Percentiles rank a stretch among this genome's conserved stretches.
phyloP scores from a whole-genome alignment of 2,113 vertebrate species.

The Raja brachyura region DNA sequence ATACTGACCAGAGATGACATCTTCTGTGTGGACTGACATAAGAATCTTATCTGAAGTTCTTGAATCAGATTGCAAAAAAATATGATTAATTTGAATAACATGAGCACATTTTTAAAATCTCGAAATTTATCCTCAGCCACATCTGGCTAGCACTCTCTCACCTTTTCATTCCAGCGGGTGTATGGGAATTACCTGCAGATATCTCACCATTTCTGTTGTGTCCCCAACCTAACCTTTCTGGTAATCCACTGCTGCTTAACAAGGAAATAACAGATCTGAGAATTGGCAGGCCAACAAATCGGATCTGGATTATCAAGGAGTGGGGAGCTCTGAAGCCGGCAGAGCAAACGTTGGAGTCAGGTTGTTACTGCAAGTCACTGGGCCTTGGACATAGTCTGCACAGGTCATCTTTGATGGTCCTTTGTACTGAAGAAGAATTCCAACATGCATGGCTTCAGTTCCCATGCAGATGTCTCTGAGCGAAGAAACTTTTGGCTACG shows the following conservation, averaged over 20 bases:
- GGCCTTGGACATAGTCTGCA: background rate
- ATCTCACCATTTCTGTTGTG: background rate
- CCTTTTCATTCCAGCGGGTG: background rate
- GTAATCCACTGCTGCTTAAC: background rate
- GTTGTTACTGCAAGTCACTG: background rate
- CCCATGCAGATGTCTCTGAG: constrained; percentile 25
- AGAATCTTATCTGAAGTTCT: background rate
- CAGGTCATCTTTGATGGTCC: background rate
- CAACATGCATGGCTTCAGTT: background rate
- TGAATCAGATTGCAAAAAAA: background rate
- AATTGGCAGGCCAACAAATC: background rate
- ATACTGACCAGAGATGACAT: background rate
- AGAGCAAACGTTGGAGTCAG: background rate
- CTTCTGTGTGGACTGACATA: background rate
- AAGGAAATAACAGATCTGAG: background rate
- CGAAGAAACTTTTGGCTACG: constrained; percentile 3
- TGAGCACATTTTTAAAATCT: background rate
- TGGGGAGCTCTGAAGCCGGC: background rate
- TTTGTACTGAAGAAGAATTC: constrained; percentile 18
- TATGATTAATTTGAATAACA: background rate
- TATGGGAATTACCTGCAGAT: background rate
- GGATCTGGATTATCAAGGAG: background rate
- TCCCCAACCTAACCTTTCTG: background rate
- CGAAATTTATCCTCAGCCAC: background rate
- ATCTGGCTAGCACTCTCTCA: background rate